Evolutionary conservation across 2,797 vertebrate species (phyloP).

Genomic region (Merluccius polli): DNA sequence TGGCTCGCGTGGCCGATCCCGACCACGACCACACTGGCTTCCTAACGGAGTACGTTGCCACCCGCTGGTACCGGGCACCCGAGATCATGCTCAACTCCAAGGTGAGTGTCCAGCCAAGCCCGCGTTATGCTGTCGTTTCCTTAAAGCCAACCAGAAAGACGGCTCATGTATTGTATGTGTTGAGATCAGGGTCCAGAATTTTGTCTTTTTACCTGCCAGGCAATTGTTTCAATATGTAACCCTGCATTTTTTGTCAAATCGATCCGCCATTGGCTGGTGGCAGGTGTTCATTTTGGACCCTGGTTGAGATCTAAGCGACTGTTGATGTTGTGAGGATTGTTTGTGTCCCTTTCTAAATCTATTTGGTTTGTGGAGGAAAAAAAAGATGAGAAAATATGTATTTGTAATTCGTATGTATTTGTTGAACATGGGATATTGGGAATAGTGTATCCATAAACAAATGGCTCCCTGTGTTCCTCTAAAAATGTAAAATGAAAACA

Average conservation of each 20-base stretch:
- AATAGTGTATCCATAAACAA: not conserved
- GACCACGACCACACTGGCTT: conserved; percentile 88
- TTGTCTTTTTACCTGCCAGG: too few species aligned
- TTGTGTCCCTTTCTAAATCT: too few species aligned
- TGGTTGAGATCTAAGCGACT: not conserved
- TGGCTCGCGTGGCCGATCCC: conserved; percentile 85
- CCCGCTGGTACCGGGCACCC: conserved; percentile 90
- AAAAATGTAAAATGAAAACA: not conserved
- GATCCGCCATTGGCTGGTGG: too few species aligned
- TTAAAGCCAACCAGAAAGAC: not conserved
- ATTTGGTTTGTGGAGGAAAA: not conserved
- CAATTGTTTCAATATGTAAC: too few species aligned
- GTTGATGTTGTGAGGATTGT: not conserved
- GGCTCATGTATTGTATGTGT: not conserved
- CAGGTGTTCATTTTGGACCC: too few species aligned
- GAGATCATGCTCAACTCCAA: conserved; percentile 95
- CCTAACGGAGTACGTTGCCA: conserved; percentile 91
- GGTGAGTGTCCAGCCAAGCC: conserved; percentile 56
- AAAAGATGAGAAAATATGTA: not conserved
- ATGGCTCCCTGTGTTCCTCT: not conserved
- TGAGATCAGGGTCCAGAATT: too few species aligned
- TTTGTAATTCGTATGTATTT: not conserved
- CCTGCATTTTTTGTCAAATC: too few species aligned
- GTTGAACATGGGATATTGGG: not conserved
- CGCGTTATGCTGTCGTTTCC: not conserved